A percentile compares a stretch with the other conserved stretches of the same genome.
Conservation (phyloP, 2,888 invertebrate genomes). For the Scrobipalpa atriplicella region DNA sequence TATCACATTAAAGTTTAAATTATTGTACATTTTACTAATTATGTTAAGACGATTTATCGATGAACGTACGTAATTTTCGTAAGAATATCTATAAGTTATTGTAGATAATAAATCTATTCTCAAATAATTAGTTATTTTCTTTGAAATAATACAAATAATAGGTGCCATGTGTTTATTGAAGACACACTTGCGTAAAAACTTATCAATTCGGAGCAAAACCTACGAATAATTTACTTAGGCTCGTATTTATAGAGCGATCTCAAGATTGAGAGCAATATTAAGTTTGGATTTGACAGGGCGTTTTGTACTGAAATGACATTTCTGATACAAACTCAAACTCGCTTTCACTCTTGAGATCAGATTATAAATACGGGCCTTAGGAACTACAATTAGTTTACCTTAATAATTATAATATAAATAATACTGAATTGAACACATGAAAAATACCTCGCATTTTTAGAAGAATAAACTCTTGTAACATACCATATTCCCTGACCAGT, state of each 20-base stretch:
- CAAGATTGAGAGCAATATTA: too few species aligned
- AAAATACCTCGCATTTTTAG: slow-evolving; percentile 43
- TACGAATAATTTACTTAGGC: slow-evolving; percentile 31
- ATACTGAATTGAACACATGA: slow-evolving; percentile 46
- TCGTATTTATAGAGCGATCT: too few species aligned
- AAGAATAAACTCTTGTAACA: slow-evolving; percentile 14
- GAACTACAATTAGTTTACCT: background rate
- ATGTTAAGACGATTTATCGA: slow-evolving; percentile 20
- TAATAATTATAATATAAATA: slow-evolving; percentile 22
- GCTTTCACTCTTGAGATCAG: too few species aligned
- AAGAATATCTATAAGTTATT: slow-evolving; percentile 37
- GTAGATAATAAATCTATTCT: slow-evolving; percentile 53
- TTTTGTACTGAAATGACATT: too few species aligned
- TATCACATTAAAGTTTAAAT: slow-evolving; percentile 44
- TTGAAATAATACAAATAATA: slow-evolving; percentile 36
- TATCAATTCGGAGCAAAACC: slow-evolving; percentile 51
- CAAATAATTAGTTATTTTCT: slow-evolving; percentile 38
- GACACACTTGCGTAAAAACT: slow-evolving; percentile 53
- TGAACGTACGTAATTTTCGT: slow-evolving; percentile 19
- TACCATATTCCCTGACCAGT: too few species aligned
- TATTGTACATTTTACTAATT: slow-evolving; percentile 54
- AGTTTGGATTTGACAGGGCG: too few species aligned
- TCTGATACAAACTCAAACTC: too few species aligned
- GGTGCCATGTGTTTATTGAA: slow-evolving; percentile 57
- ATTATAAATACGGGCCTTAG: too few species aligned